Conservation (phyloP, 2,797 vertebrate species). For the Notamacropus eugenii region DNA sequence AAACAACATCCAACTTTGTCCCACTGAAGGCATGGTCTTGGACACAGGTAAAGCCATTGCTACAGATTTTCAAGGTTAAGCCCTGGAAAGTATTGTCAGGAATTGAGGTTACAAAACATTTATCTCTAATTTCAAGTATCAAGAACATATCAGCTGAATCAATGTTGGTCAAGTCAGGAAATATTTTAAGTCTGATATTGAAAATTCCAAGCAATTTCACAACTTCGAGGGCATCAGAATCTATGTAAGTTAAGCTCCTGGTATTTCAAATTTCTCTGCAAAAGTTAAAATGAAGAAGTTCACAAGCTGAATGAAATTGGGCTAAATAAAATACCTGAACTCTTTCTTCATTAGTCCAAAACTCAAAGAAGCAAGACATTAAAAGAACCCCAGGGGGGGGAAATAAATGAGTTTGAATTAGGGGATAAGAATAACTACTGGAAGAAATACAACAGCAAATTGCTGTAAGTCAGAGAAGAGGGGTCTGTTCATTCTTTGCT, state of each 20-base stretch:
- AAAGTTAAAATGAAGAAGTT: slow-evolving; percentile 63
- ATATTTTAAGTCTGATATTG: slow-evolving; percentile 92
- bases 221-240: slow-evolving; percentile 91
- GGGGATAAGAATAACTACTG: neutral
- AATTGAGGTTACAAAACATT: too few species aligned
- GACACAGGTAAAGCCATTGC: slow-evolving; percentile 93
- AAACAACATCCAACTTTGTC: slow-evolving; percentile 93
- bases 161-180: slow-evolving; percentile 93
- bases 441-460: neutral
- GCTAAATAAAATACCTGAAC: neutral
- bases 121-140: slow-evolving; percentile 83
- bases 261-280: slow-evolving; percentile 95
- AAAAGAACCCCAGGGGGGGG: neutral
- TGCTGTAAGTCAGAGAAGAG: neutral
- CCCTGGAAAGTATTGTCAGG: too few species aligned
- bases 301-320: neutral
- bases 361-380: slow-evolving; percentile 23
- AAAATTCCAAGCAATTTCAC: slow-evolving; percentile 96
- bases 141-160: slow-evolving; percentile 91
- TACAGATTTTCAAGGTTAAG: slow-evolving; percentile 89
- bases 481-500: neutral
- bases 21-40: slow-evolving; percentile 94
- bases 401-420: neutral
- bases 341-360: slow-evolving; percentile 42
- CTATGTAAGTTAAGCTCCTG: slow-evolving; percentile 90